Evolutionary conservation across 1,140 invertebrate species (phyloP).

Genomic region (Penaeus japonicus): DNA sequence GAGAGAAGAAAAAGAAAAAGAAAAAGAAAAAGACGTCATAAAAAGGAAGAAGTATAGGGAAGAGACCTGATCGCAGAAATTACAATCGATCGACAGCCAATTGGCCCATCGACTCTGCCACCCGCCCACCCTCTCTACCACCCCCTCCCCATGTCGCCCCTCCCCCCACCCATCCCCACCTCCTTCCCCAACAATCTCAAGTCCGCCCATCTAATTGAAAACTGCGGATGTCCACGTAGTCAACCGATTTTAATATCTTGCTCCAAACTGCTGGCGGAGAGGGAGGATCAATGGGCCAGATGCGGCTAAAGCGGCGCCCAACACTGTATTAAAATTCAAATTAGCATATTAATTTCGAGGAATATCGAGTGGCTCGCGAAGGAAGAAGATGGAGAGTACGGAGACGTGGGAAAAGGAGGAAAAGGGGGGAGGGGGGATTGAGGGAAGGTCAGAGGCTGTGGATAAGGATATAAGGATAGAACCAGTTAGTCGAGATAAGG

Average conservation of each 20-base stretch:
- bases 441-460: not conserved
- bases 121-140: not conserved
- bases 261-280: constrained; percentile 16
- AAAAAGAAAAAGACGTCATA: too few relatives aligned
- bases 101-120: too few relatives aligned
- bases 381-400: not conserved
- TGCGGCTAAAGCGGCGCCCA: not conserved
- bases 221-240: constrained; percentile 26
- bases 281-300: not conserved
- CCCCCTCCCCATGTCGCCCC: not conserved
- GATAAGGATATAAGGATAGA: not conserved
- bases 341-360: constrained; percentile 50
- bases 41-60: too few relatives aligned
- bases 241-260: constrained; percentile 30
- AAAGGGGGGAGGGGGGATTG: not conserved
- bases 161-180: not conserved
- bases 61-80: too few relatives aligned
- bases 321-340: constrained; percentile 43
- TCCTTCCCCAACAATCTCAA: constrained; percentile 7
- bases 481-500: too few relatives aligned
- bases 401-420: not conserved
- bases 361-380: constrained; percentile 26
- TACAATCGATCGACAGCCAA: too few relatives aligned
- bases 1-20: too few relatives aligned
- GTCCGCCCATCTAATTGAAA: constrained; percentile 36